Evolutionary conservation across 2,888 invertebrate genomes (phyloP).

Genomic region (Tiliacea citrago): DNA sequence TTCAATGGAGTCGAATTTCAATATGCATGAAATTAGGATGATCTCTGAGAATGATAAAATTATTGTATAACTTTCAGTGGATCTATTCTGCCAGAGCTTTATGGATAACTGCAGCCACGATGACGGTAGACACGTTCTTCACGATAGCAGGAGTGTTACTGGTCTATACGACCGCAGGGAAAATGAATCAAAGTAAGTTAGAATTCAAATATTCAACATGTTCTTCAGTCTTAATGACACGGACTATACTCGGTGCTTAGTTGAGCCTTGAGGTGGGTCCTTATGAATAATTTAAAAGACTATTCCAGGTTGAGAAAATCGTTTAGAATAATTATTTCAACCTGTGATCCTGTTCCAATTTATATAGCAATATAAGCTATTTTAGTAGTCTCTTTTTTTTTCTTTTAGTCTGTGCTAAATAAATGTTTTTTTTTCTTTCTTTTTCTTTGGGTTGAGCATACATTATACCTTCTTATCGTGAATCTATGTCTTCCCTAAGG

Average conservation of each 20-base stretch:
- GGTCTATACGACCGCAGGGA: slow-evolving; percentile 79
- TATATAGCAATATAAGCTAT: no score
- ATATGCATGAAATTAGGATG: background rate
- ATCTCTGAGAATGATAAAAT: background rate
- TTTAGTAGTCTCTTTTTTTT: no score
- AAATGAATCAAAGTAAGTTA: slow-evolving; percentile 76
- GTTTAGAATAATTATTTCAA: no score
- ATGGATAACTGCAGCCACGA: slow-evolving; percentile 81
- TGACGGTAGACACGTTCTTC: slow-evolving; percentile 92
- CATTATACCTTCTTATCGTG: background rate
- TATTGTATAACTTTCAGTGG: slow-evolving; percentile 58
- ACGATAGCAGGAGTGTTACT: slow-evolving; percentile 77
- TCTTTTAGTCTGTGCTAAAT: no score
- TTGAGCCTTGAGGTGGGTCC: no score
- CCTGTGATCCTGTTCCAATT: no score
- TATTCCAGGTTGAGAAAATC: no score
- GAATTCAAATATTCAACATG: background rate
- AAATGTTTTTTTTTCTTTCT: no score
- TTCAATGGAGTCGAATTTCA: background rate
- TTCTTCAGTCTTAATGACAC: background rate
- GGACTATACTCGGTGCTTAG: background rate
- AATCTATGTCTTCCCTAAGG: no score
- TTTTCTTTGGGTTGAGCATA: background rate
- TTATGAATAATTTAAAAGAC: background rate
- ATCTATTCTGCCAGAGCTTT: slow-evolving; percentile 62